Evolutionary conservation across 2,888 invertebrate species (phyloP).

Genomic region (Drosophila meridiana): DNA sequence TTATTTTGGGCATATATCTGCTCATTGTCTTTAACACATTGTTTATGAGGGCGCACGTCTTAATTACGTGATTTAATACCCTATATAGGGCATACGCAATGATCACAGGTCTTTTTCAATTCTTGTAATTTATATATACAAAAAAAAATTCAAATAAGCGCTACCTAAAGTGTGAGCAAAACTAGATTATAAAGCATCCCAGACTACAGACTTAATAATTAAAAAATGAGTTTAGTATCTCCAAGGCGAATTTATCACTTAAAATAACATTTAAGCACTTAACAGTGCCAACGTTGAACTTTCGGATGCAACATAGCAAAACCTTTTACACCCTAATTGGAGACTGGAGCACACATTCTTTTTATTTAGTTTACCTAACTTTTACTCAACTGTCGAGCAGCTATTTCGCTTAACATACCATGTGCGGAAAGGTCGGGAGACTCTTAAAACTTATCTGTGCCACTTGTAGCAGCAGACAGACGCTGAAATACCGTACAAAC

Average conservation of each 20-base stretch:
- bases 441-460: background rate
- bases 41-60: background rate
- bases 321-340: background rate
- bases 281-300: too few relatives aligned
- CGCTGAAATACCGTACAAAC: background rate
- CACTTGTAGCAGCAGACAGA: background rate
- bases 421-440: background rate
- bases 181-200: background rate
- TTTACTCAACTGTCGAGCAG: background rate
- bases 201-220: background rate
- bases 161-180: background rate
- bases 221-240: background rate
- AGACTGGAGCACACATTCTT: background rate
- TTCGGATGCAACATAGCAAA: background rate
- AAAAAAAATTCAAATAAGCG: background rate
- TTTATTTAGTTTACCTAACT: background rate
- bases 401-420: background rate
- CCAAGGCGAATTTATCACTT: background rate
- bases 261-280: background rate
- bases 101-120: background rate
- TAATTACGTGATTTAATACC: background rate
- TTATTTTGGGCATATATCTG: background rate
- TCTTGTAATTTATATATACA: too few relatives aligned
- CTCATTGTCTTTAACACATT: conserved; percentile 5
- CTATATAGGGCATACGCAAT: background rate